Conservation (phyloP, 2,797 vertebrate species). For the Poecilia wingei region DNA sequence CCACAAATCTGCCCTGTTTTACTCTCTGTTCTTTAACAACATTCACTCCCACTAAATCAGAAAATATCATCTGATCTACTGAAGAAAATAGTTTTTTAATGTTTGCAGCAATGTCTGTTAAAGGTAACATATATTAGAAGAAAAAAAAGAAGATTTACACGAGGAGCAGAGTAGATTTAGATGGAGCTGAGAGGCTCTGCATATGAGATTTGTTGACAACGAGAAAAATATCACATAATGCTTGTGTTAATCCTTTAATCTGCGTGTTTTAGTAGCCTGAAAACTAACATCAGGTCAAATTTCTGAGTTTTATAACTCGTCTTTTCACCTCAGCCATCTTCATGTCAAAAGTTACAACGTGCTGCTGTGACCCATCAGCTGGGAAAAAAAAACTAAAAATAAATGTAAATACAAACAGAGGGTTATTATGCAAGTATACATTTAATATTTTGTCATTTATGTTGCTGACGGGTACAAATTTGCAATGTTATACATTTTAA, state of each 20-base stretch:
- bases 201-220: conserved; percentile 2
- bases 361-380: conserved; percentile 31
- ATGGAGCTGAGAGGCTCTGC: neutral
- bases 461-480: neutral
- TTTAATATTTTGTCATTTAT: neutral
- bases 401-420: conserved; percentile 2
- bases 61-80: neutral
- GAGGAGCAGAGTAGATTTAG: neutral
- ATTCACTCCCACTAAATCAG: neutral
- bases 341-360: conserved; percentile 34
- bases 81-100: neutral
- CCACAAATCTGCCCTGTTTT: neutral
- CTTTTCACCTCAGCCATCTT: neutral
- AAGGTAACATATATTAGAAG: neutral
- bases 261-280: neutral
- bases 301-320: neutral
- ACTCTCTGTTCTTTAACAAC: neutral
- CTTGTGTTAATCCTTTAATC: conserved; percentile 5
- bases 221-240: conserved; percentile 2
- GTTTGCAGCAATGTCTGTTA: neutral
- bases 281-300: conserved; percentile 5
- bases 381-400: conserved; percentile 12
- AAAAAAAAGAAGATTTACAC: neutral
- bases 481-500: neutral
- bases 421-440: neutral